Evolutionary conservation across 2,797 vertebrate species (phyloP).

Genomic region (Sarcoramphus papa): DNA sequence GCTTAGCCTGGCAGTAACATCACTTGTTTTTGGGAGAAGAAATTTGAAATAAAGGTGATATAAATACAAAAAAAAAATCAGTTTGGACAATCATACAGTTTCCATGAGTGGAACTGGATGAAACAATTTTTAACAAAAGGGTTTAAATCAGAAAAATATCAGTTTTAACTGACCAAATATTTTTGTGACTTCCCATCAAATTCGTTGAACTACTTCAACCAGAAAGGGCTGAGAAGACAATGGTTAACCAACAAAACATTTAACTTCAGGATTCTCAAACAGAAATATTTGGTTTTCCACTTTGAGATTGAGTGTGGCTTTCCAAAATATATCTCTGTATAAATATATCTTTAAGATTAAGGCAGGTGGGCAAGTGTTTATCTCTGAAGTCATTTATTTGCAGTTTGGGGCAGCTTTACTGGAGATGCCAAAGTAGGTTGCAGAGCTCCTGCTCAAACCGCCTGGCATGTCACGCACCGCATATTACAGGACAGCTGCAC

Average conservation of each 20-base stretch:
- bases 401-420: neutral
- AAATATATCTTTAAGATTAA: slow-evolving; percentile 22
- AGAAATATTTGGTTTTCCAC: slow-evolving; percentile 7
- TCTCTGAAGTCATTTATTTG: slow-evolving; percentile 9
- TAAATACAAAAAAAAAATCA: neutral
- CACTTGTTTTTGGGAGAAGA: neutral
- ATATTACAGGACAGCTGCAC: slow-evolving; percentile 47
- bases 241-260: neutral
- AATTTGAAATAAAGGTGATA: neutral
- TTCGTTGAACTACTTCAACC: neutral
- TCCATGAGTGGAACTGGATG: neutral
- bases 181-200: neutral
- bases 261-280: neutral
- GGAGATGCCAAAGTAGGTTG: neutral
- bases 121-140: neutral
- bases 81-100: neutral
- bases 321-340: slow-evolving; percentile 14
- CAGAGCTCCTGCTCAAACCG: neutral
- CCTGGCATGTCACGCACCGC: slow-evolving; percentile 7
- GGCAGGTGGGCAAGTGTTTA: neutral
- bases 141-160: neutral
- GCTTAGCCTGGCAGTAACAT: neutral
- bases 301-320: neutral
- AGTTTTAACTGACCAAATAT: neutral
- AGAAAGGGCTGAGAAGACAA: neutral